Evolutionary conservation across 1,140 invertebrate species (phyloP).

Genomic region (Drosophila takahashii): DNA sequence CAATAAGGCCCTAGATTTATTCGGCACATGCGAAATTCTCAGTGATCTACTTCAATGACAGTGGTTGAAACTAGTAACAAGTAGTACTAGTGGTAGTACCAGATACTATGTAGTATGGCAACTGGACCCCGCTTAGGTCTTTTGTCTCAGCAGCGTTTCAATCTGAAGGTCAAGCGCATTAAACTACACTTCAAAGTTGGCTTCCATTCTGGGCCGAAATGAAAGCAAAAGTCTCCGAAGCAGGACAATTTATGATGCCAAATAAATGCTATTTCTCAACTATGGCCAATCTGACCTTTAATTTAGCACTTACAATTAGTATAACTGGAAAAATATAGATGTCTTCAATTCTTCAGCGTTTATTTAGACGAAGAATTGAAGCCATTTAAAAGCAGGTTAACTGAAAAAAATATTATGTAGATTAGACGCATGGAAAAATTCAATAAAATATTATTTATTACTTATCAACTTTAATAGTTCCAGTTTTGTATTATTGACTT

Average conservation of each 20-base stretch:
- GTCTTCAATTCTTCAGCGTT: too few relatives aligned
- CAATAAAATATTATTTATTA: too few relatives aligned
- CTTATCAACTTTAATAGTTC: too few relatives aligned
- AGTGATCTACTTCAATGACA: slow-evolving; percentile 73
- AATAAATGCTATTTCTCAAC: slow-evolving; percentile 20
- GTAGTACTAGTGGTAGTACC: slow-evolving; percentile 12
- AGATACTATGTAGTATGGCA: slow-evolving; percentile 10
- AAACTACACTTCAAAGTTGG: slow-evolving; percentile 32
- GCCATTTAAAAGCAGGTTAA: not conserved
- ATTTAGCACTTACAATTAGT: not conserved
- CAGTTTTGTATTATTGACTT: too few relatives aligned
- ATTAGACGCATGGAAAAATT: not conserved
- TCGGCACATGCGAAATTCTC: slow-evolving; percentile 80
- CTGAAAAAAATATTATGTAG: not conserved
- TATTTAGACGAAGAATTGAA: not conserved
- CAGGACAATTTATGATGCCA: slow-evolving; percentile 56
- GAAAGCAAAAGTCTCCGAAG: slow-evolving; percentile 58
- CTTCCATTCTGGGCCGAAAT: slow-evolving; percentile 58
- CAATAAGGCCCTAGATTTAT: slow-evolving; percentile 65
- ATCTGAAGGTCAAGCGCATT: slow-evolving; percentile 71
- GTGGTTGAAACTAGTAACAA: slow-evolving; percentile 17
- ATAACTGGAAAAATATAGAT: not conserved
- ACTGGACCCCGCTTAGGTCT: slow-evolving; percentile 15
- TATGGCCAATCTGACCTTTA: slow-evolving; percentile 26
- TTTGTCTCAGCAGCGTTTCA: slow-evolving; percentile 34